phyloP scores from a whole-genome alignment of 2,888 invertebrate species.

The Reticulitermes lucifugus region DNA sequence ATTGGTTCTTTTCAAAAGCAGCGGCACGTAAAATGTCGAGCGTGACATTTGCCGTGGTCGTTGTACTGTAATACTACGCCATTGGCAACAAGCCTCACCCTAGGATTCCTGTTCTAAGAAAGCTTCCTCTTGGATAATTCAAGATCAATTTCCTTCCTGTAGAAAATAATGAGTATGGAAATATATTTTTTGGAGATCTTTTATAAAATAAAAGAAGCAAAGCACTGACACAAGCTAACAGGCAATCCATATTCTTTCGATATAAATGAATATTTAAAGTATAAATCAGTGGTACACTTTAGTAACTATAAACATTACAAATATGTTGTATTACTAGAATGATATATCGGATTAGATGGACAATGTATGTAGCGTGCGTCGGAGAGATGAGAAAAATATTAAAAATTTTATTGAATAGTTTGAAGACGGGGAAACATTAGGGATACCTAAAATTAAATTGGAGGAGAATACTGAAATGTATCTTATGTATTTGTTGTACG shows the following conservation, averaged over 20 bases:
- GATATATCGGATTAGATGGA: no score
- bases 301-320: no score
- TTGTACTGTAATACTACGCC: not conserved
- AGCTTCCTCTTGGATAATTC: not conserved
- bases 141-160: not conserved
- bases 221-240: not conserved
- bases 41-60: not conserved
- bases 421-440: no score
- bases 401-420: no score
- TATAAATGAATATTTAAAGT: no score
- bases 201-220: not conserved
- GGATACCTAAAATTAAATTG: no score
- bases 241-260: not conserved
- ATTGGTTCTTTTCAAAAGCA: slow-evolving; percentile 9
- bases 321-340: no score
- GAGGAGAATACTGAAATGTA: no score
- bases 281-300: no score
- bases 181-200: not conserved
- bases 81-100: not conserved
- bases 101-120: not conserved
- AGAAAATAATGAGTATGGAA: not conserved
- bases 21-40: not conserved
- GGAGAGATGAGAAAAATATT: no score
- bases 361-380: no score
- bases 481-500: no score